phyloP scores from a whole-genome alignment of 2,113 vertebrate species.

The Erythrolamprus reginae region DNA sequence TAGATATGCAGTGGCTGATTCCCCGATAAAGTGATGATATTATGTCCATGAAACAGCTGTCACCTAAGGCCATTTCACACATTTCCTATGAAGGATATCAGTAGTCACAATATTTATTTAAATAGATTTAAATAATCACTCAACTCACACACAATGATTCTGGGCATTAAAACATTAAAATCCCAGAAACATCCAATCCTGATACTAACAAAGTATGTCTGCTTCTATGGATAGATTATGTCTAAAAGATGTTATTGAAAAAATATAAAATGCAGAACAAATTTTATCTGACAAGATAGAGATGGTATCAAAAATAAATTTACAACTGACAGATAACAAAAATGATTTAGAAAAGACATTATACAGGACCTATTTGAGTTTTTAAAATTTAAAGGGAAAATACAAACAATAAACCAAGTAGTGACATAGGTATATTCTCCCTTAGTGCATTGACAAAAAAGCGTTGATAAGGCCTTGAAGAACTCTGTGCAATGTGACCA shows the following conservation, averaged over 20 bases:
- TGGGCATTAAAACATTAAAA: neutral
- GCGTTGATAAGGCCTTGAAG: too few species aligned
- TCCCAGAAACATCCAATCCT: neutral
- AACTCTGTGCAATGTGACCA: too few species aligned
- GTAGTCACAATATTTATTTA: neutral
- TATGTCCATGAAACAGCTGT: neutral
- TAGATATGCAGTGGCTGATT: neutral
- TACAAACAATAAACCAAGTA: neutral
- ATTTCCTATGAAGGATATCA: neutral
- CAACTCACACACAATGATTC: neutral
- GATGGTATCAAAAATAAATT: neutral
- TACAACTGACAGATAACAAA: neutral
- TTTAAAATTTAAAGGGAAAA: neutral
- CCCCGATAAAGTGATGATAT: neutral
- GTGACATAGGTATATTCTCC: neutral
- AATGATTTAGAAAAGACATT: neutral
- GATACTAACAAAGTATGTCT: neutral
- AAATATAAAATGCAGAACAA: neutral
- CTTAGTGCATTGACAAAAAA: too few species aligned
- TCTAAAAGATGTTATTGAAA: neutral
- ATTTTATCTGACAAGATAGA: neutral
- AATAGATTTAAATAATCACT: neutral
- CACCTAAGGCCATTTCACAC: neutral
- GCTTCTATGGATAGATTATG: neutral
- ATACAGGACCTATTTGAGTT: neutral